These are phyloP conservation scores for Gastrophryne carolinensis DNA, from an alignment of 2,797 vertebrate species.

Conservation along the genomic window DNA sequence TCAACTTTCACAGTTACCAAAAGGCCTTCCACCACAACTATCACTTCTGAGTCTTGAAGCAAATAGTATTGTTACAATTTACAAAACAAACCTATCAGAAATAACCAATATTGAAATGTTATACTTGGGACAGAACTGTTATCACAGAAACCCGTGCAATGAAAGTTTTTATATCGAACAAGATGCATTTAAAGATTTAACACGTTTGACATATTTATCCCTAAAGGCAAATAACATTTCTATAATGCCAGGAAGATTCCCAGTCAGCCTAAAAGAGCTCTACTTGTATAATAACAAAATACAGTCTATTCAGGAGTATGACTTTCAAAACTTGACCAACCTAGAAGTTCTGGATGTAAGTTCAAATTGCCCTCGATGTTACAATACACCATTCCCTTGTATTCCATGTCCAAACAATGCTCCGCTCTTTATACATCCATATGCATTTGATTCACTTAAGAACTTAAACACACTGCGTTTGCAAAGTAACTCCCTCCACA, in stretches of 20 bases:
- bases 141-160: conserved; percentile 92
- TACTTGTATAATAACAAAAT: conserved; percentile 92
- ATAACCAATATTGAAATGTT: conserved; percentile 76
- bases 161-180: conserved; percentile 76
- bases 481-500: conserved; percentile 87
- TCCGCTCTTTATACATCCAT: conserved; percentile 70
- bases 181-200: conserved; percentile 76
- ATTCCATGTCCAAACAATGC: conserved; percentile 74
- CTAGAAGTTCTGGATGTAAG: conserved; percentile 89
- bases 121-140: conserved; percentile 93
- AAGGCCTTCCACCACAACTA: conserved; percentile 77
- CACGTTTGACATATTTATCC: conserved; percentile 79
- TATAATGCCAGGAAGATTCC: conserved; percentile 74
- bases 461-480: conserved; percentile 80
- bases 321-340: conserved; percentile 78
- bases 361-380: conserved; percentile 92
- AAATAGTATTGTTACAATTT: conserved; percentile 80
- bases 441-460: conserved; percentile 75
- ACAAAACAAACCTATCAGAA: conserved; percentile 75
- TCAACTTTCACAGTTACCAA: conserved; percentile 80
- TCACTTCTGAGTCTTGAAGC: conserved; percentile 88
- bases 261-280: conserved; percentile 79
- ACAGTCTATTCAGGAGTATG: conserved; percentile 66
- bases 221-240: conserved; percentile 91
- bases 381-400: conserved; percentile 88